Conservation (phyloP, 2,113 vertebrate species). For the Lucifuga dentata region DNA sequence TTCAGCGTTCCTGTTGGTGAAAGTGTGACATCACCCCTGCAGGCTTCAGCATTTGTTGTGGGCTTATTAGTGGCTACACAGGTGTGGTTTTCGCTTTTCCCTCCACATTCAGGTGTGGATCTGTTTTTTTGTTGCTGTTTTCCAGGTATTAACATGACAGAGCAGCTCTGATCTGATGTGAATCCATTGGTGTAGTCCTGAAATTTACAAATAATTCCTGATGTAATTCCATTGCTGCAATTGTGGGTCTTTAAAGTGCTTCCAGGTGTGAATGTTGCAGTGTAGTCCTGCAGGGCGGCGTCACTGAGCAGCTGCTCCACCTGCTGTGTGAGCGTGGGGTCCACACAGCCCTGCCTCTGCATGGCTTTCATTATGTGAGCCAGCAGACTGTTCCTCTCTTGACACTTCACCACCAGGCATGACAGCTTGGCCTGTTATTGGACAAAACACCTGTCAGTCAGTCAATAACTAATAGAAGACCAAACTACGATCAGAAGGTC, state of each 20-base stretch:
- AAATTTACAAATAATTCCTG: constrained; percentile 31
- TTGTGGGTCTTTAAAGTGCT: background rate
- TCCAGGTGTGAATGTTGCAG: constrained; percentile 34
- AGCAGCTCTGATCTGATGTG: constrained; percentile 26
- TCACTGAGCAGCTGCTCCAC: constrained; percentile 79
- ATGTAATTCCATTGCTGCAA: constrained; percentile 3
- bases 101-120: background rate
- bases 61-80: background rate
- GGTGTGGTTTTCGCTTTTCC: constrained; percentile 6
- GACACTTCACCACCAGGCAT: constrained; percentile 86
- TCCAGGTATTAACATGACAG: background rate
- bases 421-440: constrained; percentile 79
- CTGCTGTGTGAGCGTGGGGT: constrained; percentile 65
- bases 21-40: constrained; percentile 11
- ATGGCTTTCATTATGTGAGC: constrained; percentile 72
- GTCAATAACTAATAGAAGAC: background rate
- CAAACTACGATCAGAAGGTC: background rate
- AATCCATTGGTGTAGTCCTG: constrained; percentile 39
- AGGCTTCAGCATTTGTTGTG: constrained; percentile 6
- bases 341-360: constrained; percentile 49
- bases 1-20: constrained; percentile 2
- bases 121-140: constrained; percentile 8
- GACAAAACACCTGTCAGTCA: constrained; percentile 41
- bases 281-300: constrained; percentile 75
- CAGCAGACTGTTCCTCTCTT: constrained; percentile 84